phyloP scores from a whole-genome alignment of 92 coral and sea anemone genomes.

The Nematostella vectensis region DNA sequence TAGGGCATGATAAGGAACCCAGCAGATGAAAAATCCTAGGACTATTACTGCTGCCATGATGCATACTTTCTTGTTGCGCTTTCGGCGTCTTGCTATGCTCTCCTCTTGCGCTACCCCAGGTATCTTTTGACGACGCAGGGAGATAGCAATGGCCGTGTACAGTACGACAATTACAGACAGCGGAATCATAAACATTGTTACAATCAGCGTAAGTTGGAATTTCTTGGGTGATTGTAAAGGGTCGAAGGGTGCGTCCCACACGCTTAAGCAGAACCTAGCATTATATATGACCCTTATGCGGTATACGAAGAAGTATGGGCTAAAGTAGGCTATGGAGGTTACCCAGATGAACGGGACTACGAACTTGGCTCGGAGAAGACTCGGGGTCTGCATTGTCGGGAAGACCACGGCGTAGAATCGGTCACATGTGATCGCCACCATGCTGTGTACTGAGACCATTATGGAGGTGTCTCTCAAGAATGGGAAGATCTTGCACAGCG shows the following conservation, averaged over 20 bases:
- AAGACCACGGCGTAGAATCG: constrained; percentile 12
- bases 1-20: constrained; percentile 22
- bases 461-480: constrained; percentile 7
- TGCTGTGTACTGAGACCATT: constrained; percentile 7
- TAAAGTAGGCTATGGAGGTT: neutral
- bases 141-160: constrained; percentile 11
- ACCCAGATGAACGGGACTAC: constrained; percentile 9
- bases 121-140: constrained; percentile 7
- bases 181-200: constrained; percentile 2
- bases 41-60: constrained; percentile 14
- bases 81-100: constrained; percentile 1
- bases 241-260: constrained; percentile 1
- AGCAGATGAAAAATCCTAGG: constrained; percentile 14
- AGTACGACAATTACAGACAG: constrained; percentile 3
- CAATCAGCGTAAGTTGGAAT: neutral
- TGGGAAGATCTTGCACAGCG: constrained; percentile 40
- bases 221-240: neutral
- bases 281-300: neutral
- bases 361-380: neutral
- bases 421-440: constrained; percentile 11
- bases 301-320: constrained; percentile 1
- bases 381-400: neutral
- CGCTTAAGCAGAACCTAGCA: neutral
- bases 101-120: constrained; percentile 11
- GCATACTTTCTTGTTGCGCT: constrained; percentile 19